Percentiles rank a stretch among this genome's conserved stretches.
These are phyloP conservation scores for Halcyon malimbica DNA, from an alignment of 2,113 vertebrate species.

Conservation along the genomic window DNA sequence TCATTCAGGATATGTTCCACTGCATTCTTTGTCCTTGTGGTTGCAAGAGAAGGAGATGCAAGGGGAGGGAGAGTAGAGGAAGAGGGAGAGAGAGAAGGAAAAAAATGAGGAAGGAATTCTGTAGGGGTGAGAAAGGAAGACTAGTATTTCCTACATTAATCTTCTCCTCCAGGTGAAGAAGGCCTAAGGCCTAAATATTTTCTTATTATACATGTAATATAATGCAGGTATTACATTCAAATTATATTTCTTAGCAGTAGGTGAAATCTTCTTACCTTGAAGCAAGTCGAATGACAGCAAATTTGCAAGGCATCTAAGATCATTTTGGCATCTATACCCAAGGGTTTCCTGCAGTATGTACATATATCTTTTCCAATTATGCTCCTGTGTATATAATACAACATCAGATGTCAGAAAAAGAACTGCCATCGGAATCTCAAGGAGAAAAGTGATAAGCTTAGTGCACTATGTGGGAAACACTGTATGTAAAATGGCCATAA, in stretches of 20 bases:
- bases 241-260: conserved; percentile 2
- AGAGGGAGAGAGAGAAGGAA: neutral
- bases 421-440: conserved; percentile 20
- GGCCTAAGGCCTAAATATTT: neutral
- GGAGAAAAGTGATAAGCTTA: neutral
- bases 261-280: conserved; percentile 84
- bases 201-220: neutral
- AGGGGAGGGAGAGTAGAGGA: neutral
- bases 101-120: neutral
- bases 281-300: conserved; percentile 92
- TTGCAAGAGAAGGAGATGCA: neutral
- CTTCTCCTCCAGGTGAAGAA: neutral
- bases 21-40: neutral
- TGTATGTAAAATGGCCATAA: neutral
- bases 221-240: neutral
- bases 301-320: conserved; percentile 92
- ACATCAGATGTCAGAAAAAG: conserved; percentile 59
- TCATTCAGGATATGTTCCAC: neutral
- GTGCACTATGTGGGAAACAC: neutral
- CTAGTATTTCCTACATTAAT: neutral
- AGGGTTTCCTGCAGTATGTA: conserved; percentile 87
- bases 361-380: conserved; percentile 91
- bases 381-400: conserved; percentile 75
- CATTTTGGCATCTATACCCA: conserved; percentile 90
- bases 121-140: neutral